These are phyloP conservation scores for Ectobius pallidus DNA, from an alignment of 2,888 invertebrate species.

Conservation along the genomic window DNA sequence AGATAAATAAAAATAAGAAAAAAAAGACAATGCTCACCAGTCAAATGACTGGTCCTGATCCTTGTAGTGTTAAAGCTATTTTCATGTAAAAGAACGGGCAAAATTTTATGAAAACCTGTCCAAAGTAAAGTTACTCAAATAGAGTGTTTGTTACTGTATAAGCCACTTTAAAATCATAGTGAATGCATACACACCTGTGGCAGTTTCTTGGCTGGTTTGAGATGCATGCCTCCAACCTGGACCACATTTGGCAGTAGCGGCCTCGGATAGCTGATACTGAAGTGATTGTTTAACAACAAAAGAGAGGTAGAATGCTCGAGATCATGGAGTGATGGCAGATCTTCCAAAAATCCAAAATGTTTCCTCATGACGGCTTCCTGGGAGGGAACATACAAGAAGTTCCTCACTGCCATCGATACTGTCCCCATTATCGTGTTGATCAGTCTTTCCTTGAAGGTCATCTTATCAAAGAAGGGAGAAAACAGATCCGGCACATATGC, in stretches of 20 bases:
- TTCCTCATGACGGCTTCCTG: not conserved
- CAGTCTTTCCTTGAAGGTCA: slow-evolving; percentile 51
- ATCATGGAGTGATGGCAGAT: not conserved
- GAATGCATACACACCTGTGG: slow-evolving; percentile 6
- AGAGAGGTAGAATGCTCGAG: not conserved
- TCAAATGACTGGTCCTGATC: no score
- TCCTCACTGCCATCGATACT: no score
- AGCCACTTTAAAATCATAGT: no score
- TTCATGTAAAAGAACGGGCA: no score
- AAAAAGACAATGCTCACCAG: no score
- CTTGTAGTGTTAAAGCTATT: no score
- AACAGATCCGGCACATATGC: slow-evolving; percentile 60
- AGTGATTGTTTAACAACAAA: not conserved
- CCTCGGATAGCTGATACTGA: slow-evolving; percentile 13
- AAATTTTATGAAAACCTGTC: no score
- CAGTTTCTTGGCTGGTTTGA: slow-evolving; percentile 15
- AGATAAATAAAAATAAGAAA: no score
- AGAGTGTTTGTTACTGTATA: no score
- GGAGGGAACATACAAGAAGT: not conserved
- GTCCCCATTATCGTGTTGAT: not conserved
- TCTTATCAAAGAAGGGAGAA: slow-evolving; percentile 56
- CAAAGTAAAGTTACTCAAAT: no score
- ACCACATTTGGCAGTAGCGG: slow-evolving; percentile 6
- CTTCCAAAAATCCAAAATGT: not conserved
- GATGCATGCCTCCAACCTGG: slow-evolving; percentile 20